Percentiles rank a stretch among this genome's conserved stretches.
Conservation (phyloP, 2,113 vertebrate species). For the Origma solitaria region DNA sequence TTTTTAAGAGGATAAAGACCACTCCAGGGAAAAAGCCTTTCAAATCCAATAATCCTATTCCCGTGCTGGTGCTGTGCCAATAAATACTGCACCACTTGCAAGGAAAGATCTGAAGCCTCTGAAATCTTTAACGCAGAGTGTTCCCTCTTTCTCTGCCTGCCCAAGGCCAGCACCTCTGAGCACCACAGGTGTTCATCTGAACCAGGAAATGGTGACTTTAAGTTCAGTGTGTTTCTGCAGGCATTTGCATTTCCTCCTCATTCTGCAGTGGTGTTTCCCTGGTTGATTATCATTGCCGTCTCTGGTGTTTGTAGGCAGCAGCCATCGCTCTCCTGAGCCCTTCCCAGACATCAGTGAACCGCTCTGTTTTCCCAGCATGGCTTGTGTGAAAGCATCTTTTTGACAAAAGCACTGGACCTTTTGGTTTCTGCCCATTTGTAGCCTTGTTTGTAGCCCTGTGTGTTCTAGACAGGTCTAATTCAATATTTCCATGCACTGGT, state of each 20-base stretch:
- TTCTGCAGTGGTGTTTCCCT: not conserved
- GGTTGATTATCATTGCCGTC: not conserved
- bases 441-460: not conserved
- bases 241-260: not conserved
- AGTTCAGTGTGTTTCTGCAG: not conserved
- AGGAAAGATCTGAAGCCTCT: not conserved
- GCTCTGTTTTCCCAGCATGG: not conserved
- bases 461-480: not conserved
- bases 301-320: not conserved
- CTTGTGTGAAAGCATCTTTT: not conserved
- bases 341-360: not conserved
- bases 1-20: slow-evolving; percentile 57
- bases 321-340: not conserved
- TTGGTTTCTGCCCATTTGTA: not conserved
- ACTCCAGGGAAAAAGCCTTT: slow-evolving; percentile 38
- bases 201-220: not conserved
- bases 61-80: not conserved
- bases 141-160: not conserved
- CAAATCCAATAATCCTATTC: slow-evolving; percentile 51
- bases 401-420: not conserved
- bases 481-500: not conserved
- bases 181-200: not conserved
- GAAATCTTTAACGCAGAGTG: not conserved
- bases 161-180: not conserved
- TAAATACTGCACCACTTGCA: not conserved